Evolutionary conservation across 2,797 vertebrate species (phyloP), one percentile per base, ranked within the genome.

Genomic region (Danio kyathit): DNA sequence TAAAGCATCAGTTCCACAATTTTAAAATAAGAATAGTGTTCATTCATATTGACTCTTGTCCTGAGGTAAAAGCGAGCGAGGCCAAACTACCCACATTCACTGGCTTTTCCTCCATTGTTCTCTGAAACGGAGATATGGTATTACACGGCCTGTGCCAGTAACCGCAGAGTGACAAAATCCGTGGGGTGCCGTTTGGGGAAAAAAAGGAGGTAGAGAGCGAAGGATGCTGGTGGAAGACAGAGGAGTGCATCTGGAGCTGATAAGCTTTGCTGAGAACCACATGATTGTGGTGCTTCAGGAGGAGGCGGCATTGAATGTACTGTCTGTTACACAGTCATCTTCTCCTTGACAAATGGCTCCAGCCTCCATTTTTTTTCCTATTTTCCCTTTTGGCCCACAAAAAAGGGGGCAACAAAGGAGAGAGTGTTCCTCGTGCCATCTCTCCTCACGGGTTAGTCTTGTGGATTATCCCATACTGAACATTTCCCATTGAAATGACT

Each of bases 81-180:
- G 52, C 61, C 7, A 11, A 65, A 84, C 84, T 85, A 82, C 86
- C 89, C 89, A 83, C 90, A 76, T 87, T 88, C 84, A 81, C 48
- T 17, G 52, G 52, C 69, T 76, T 82, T 57, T 77, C 87, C 87
- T 82, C 88, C 88, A 85, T 81, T 80, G 86, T 94, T 94, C 93
- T 92, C 90, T 93, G 90, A 95, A 95, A 95, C 91, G 89, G 94
- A 95, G 95, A 94, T 94, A 94, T 90, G 94, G 93, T 92, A 92
- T 95, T 94, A 92, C 91, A 93, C 88, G 91, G 90, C 86, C 90
- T 84, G 89, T 92, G 95, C 95, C 95, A 96, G 90, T 91, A 95
- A 96, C 96, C 96, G 87, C 97, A 92, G 91, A 94, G 94, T 96
- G 97, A 97, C 96, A 97, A 94, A 97, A 96, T 96, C 95, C 90